Conservation (phyloP, 2,113 vertebrate species). For the Cervus canadensis region DNA sequence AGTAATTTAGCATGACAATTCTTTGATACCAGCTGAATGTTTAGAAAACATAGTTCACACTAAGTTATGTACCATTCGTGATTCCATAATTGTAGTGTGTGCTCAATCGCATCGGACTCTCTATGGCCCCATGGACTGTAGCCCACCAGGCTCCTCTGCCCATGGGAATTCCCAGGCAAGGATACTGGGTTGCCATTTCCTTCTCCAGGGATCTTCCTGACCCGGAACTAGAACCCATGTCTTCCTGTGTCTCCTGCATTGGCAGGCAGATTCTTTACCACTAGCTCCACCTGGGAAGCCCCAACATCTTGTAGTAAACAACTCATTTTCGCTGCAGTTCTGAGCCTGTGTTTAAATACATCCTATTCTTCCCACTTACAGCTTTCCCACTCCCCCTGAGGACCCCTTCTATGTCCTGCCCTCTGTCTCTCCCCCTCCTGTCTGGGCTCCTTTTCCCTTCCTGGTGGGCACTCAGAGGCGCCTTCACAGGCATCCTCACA, state of each 20-base stretch:
- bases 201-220: neutral
- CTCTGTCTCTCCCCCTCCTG: neutral
- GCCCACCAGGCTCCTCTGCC: neutral
- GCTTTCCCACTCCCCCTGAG: neutral
- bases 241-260: neutral
- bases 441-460: neutral
- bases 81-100: neutral
- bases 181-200: neutral
- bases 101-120: neutral
- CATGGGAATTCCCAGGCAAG: neutral
- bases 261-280: neutral
- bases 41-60: neutral
- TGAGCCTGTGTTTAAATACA: neutral
- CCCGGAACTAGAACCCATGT: accelerated
- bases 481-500: neutral
- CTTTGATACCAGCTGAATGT: neutral
- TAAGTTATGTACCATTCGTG: neutral
- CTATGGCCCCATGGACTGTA: neutral
- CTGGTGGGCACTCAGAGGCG: neutral
- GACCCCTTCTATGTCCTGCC: neutral
- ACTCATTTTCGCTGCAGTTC: neutral
- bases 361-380: neutral
- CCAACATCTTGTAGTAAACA: neutral
- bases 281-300: neutral
- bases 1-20: neutral